phyloP scores from a whole-genome alignment of 2,113 vertebrate species.

The Carassius auratus region DNA sequence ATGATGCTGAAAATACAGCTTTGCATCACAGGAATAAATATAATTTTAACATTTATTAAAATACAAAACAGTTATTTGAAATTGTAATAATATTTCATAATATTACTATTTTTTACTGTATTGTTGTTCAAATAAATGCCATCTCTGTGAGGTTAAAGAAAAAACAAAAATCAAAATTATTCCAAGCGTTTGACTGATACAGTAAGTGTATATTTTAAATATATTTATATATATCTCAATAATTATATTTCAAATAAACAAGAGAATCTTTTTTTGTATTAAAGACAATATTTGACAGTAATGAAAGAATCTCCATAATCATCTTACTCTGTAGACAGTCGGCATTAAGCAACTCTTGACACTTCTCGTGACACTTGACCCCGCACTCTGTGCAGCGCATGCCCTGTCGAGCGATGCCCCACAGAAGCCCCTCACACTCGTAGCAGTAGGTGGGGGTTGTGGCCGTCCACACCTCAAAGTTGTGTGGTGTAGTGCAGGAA shows the following conservation, averaged over 20 bases:
- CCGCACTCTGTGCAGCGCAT: slow-evolving; percentile 98
- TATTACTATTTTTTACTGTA: neutral
- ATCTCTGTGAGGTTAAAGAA: neutral
- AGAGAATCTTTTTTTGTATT: no score
- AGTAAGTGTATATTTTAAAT: no score
- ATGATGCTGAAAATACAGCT: neutral
- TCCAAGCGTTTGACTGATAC: no score
- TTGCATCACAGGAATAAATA: neutral
- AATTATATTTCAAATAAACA: no score
- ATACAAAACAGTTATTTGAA: no score
- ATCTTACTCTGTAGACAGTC: no score
- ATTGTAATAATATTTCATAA: neutral
- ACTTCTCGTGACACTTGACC: slow-evolving; percentile 89
- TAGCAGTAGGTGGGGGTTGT: slow-evolving; percentile 99
- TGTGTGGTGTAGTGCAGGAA: slow-evolving; percentile 97
- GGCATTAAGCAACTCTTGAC: no score
- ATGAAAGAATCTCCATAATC: no score
- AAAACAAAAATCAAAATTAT: no score
- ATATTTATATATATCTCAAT: no score
- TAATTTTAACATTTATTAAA: neutral
- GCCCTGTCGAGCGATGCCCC: slow-evolving; percentile 97
- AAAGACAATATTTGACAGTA: no score
- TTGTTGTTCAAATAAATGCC: neutral
- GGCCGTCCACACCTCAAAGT: slow-evolving; percentile 99
- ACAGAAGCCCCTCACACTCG: slow-evolving; percentile 96